Base-by-base conservation (phyloP, 1,140 invertebrate genomes). In the Polypedilum vanderplanki region DNA sequence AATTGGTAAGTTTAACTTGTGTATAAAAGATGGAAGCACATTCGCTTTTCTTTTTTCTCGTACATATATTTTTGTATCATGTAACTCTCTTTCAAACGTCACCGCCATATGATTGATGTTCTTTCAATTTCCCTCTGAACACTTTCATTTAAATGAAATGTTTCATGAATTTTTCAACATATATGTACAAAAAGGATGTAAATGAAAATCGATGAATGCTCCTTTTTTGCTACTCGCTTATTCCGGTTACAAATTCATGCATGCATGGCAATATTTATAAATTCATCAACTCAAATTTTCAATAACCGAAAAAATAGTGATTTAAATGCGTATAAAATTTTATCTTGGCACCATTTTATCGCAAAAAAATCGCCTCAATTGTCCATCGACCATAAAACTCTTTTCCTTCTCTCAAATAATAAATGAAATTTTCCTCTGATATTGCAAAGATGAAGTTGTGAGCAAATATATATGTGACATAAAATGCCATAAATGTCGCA, bases 1-100 rank as follows among this genome's bases (percentile, higher is more conserved):
- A 95, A 86, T 89, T 92, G 86, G 91, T 91, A 85, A 80, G 81
- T 78, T 73, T 77, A 18, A 17, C 73, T 20, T 64, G 24, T 74
- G 22, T 22, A 57, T 12, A 15, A n/a, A 4, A 57, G 46, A 57
- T 57, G 46, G 46, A 12, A 9, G 8, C 41, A n/a, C 12, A 15
- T 57, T 57, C n/a, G 46, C n/a, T n/a, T 57, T 12, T 57, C 46
- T 57, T 70, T 70, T 18, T 8, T 20, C 57, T 65, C 57, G n/a
- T 20, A 17, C 7, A 46, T 46, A 46, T 46, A 10, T 46, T 46
- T 41, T 41, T 46, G 9, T 46, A 10, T 46, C 41, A 46, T 46
- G n/a, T n/a, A n/a, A n/a, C n/a, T n/a, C n/a, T n/a, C n/a, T 46
- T 57, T 57, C 46, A 57, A 57, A 8, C 46, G 46, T 57, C 46